Percentiles rank a stretch among this genome's conserved stretches.
Conservation (phyloP, 2,113 vertebrate species). For the Harpagus bidentatus region DNA sequence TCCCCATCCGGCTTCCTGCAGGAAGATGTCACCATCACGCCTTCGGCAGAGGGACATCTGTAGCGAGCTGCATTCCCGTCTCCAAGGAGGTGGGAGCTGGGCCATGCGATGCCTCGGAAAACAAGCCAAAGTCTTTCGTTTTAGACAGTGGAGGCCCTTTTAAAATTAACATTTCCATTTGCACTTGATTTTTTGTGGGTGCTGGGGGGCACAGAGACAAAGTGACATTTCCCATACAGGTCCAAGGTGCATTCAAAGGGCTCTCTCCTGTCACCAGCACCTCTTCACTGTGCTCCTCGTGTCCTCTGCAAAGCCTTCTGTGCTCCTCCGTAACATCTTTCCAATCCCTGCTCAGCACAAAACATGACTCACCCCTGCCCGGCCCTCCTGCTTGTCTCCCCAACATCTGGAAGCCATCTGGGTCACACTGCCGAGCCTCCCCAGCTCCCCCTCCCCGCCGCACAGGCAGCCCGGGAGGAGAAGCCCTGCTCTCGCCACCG, state of each 20-base stretch:
- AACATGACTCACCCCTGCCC: neutral
- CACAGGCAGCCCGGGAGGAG: neutral
- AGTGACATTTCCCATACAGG: neutral
- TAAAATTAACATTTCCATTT: neutral
- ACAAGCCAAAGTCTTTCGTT: neutral
- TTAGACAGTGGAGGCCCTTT: neutral
- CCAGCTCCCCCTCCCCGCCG: neutral
- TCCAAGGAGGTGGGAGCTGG: neutral
- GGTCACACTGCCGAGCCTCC: neutral
- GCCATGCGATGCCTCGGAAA: neutral
- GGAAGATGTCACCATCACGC: fast-evolving
- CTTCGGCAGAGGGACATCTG: neutral
- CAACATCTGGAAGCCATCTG: conserved; percentile 34
- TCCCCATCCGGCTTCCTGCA: neutral
- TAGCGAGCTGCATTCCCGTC: neutral
- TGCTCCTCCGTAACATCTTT: neutral
- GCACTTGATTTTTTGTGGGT: neutral
- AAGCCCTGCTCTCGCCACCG: neutral
- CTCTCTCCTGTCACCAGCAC: neutral
- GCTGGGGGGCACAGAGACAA: neutral
- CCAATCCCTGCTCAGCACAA: neutral
- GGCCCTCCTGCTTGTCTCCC: neutral
- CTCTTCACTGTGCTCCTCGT: neutral
- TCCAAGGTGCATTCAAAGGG: neutral
- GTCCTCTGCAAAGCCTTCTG: neutral